Evolutionary conservation across 2,888 invertebrate species (phyloP), one percentile per base, ranked within the genome.

Genomic region (Brachyopa scutellaris): DNA sequence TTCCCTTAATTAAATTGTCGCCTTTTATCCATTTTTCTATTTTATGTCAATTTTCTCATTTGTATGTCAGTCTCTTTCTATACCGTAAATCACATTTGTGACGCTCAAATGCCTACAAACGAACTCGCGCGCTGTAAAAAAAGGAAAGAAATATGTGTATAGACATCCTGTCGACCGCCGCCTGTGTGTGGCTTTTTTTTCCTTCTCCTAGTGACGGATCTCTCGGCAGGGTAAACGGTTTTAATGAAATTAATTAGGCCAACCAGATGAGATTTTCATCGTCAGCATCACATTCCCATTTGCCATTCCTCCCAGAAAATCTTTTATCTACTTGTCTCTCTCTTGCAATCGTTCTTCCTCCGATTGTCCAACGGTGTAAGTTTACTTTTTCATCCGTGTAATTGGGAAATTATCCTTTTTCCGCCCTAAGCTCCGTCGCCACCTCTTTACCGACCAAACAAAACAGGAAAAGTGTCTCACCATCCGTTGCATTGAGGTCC

Each of bases 231-330:
- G 67, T 66, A 80, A 80, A 80, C 67, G 82, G 61, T 72, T 77
- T 82, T 82, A 82, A 82, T 82, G 72, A 82, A 82, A 82, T 82
- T 82, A 82, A 82, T 82, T 82, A 82, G 82, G 72, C 77, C 82
- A 77, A 72, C 70, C 82, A 82, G 82, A 82, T 82, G 82, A 82
- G 82, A 77, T 77, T 82, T 82, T 82, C 77, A 59, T 62, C 70
- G 38, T 77, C 66, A 70, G 38, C 70, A 74, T 67, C 49, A n/a
- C n/a, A 59, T 38, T 59, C 38, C 26, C 42, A 11, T n/a, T n/a
- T n/a, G n/a, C n/a, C 7, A 9, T 3, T 26, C 42, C 8, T n/a
- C 55, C 26, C 55, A 26, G n/a, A n/a, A n/a, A n/a, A n/a, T n/a
- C n/a, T n/a, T n/a, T n/a, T n/a, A n/a, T n/a, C n/a, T n/a, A n/a